Conservation (phyloP, 2,797 vertebrate species). For the Enteromius argenteus region DNA sequence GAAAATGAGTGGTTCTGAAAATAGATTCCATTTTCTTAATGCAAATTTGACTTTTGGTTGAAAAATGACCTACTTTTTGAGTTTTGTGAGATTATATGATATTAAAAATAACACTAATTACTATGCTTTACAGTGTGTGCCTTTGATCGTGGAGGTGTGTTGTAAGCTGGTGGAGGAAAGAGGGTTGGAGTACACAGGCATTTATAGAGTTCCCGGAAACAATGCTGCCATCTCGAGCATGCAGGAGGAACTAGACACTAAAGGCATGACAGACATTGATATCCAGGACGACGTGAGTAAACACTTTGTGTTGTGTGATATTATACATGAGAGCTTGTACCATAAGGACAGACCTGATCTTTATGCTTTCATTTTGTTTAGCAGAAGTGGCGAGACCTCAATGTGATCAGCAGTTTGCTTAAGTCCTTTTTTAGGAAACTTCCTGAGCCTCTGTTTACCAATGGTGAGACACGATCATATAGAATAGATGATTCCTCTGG, state of each 20-base stretch:
- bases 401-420: constrained; percentile 98
- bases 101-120: background rate
- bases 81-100: constrained; percentile 30
- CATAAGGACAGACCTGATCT: background rate
- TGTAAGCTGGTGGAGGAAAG: constrained; percentile 96
- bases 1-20: background rate
- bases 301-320: background rate
- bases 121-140: constrained; percentile 86
- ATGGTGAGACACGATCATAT: constrained; percentile 82
- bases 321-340: background rate
- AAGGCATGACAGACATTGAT: constrained; percentile 94
- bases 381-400: constrained; percentile 99
- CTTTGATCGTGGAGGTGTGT: constrained; percentile 97
- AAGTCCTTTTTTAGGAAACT: constrained; percentile 99
- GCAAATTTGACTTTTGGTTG: background rate
- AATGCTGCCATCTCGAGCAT: constrained; percentile 97
- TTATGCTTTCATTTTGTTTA: constrained; percentile 19
- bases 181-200: constrained; percentile 96
- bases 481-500: background rate
- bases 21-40: background rate
- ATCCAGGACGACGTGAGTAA: constrained; percentile 93
- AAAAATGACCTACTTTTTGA: background rate
- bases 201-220: constrained; percentile 98
- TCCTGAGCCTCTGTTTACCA: constrained; percentile 97
- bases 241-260: constrained; percentile 96